phyloP scores from a whole-genome alignment of 2,113 vertebrate genomes.

The Dascyllus trimaculatus region DNA sequence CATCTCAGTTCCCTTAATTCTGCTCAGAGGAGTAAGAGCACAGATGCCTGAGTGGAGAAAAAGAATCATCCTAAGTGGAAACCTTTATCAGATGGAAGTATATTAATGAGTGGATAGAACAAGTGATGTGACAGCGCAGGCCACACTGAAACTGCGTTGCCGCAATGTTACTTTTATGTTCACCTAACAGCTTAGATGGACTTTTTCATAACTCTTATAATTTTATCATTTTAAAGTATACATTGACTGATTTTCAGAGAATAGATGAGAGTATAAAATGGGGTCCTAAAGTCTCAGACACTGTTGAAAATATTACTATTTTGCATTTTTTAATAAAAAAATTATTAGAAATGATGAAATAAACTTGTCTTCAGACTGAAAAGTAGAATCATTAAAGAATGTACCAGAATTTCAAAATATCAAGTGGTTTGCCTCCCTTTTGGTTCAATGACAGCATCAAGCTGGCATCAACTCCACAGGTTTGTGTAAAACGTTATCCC shows the following conservation, averaged over 20 bases:
- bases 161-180: not conserved
- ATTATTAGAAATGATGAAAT: too few species aligned
- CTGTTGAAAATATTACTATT: too few species aligned
- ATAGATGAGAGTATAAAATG: too few species aligned
- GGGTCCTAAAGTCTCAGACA: too few species aligned
- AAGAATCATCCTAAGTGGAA: conserved; percentile 40
- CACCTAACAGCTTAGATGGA: conserved; percentile 1
- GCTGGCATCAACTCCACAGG: not conserved
- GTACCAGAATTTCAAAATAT: not conserved
- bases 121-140: conserved; percentile 2
- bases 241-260: too few species aligned
- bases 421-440: not conserved
- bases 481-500: not conserved
- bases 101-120: conserved; percentile 20
- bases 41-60: conserved; percentile 17
- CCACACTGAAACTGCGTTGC: not conserved
- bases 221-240: too few species aligned
- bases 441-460: not conserved
- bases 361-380: not conserved
- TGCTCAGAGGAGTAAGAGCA: conserved; percentile 38
- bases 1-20: conserved; percentile 64
- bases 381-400: not conserved
- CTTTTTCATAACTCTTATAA: too few species aligned
- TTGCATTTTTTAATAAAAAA: too few species aligned
- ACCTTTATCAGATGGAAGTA: conserved; percentile 50